These are phyloP conservation scores for Bombus difficillimus DNA, from an alignment of 1,140 invertebrate genomes.

Conservation along the genomic window DNA sequence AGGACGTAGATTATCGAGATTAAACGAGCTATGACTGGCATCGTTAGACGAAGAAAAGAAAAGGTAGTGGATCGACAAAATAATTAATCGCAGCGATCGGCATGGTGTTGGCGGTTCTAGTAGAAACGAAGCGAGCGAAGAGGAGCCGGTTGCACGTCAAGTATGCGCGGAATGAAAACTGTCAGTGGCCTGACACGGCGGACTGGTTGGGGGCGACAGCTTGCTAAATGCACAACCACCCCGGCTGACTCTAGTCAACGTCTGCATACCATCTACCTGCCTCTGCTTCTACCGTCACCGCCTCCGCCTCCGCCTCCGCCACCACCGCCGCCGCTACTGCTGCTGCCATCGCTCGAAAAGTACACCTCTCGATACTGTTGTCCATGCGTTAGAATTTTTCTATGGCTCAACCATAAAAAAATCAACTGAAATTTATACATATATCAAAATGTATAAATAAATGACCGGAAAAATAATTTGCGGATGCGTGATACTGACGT, in stretches of 20 bases:
- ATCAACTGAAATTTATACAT: not conserved
- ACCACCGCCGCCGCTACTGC: not conserved
- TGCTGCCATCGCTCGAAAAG: not conserved
- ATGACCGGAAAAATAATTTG: not conserved
- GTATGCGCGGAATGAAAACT: slow-evolving; percentile 77
- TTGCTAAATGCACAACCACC: slow-evolving; percentile 76
- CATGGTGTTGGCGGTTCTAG: slow-evolving; percentile 48
- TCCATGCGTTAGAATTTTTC: slow-evolving; percentile 57
- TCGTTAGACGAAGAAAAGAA: slow-evolving; percentile 7
- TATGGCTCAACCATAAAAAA: slow-evolving; percentile 8
- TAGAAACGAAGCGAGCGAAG: slow-evolving; percentile 65
- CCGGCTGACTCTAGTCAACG: slow-evolving; percentile 65
- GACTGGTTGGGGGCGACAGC: slow-evolving; percentile 74
- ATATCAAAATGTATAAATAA: not conserved
- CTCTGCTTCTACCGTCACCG: slow-evolving; percentile 15
- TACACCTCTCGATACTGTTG: slow-evolving; percentile 62
- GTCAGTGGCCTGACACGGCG: slow-evolving; percentile 71
- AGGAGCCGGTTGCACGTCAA: slow-evolving; percentile 71
- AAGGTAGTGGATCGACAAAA: slow-evolving; percentile 51
- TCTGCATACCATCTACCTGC: slow-evolving; percentile 66
- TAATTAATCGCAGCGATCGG: slow-evolving; percentile 68
- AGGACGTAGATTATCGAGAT: not conserved
- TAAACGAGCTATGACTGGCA: not conserved
- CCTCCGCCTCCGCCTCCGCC: not conserved
- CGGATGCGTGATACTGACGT: slow-evolving; percentile 71